Base-by-base conservation (phyloP, 2,888 invertebrate genomes). In the Furcula furcula region DNA sequence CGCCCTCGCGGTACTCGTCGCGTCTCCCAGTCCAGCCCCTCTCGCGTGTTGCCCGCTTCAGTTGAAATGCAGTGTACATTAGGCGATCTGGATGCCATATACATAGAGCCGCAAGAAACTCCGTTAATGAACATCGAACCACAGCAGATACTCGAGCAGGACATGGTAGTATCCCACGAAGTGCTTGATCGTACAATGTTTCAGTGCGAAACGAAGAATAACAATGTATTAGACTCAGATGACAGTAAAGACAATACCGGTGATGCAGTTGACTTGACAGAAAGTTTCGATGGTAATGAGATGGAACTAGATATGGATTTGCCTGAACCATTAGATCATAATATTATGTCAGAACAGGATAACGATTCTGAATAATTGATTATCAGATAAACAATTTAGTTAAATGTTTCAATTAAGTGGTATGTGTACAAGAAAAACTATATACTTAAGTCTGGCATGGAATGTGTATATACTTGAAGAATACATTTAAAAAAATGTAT, bases 1-100 rank as follows among this genome's bases (percentile, higher is more conserved):
- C 55, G 47, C 59, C 58, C 56, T 63, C 61, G 47, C 19, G 35
- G 77, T 48, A 94, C 57, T 94, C 95, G 86, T 93, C 95, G 81
- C 93, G 94, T 94, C 93, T 95, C 68, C 93, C 95, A 89, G 93
- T 92, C 96, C 93, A 96, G 76, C 94, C 80, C 82, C 40, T 78
- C 80, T 35, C 74, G 73, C 41, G 65, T 76, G 31, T 54, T 80
- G 38, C 68, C 71, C 22, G 62, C 65, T 35, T 57, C 64, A 13
- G 73, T 72, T 11, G 65, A 71, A 28, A 65, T 73, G 72, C 72
- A 72, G 16, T 82, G 65, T 40, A 63, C 78, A 1, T 46, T 79
- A 30, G 70, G 60, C 3, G 78, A 82, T 40, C 47, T 84, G 38
- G 75, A 84, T 54, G 56, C 72, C 30, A 74, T 80, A 25, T 81